Evolutionary conservation across 2,113 vertebrate species (phyloP), one percentile per base, ranked within the genome.

Genomic region (Etheostoma spectabile): DNA sequence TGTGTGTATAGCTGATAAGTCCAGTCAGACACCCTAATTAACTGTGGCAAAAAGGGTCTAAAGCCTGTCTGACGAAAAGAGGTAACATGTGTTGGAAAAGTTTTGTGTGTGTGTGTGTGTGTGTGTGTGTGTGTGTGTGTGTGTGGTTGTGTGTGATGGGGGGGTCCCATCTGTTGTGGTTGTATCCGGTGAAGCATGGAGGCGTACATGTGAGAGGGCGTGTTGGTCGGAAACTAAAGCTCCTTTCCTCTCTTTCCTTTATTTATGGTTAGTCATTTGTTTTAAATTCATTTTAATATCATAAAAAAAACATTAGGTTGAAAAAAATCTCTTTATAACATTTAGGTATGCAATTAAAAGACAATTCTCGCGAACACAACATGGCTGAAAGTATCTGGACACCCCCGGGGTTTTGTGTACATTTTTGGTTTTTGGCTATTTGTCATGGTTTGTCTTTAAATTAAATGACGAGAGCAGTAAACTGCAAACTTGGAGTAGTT

Each of bases 141-240:
- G 65, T 22, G 42, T 42, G 21, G 19, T 1, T 22, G 57, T n/a
- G n/a, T n/a, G n/a, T n/a, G n/a, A n/a, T 62, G 76, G 84, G 42
- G 48, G 45, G 45, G 46, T 79, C 77, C 92, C 92, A 92, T 93
- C 91, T 93, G 93, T 91, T 93, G 90, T 65, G 79, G 83, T 77
- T 75, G 67, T 75, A 68, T 88, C 71, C 84, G 66, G 71, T 57
- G 59, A 65, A 85, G 69, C 8, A 7, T 48, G 72, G 27, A 83
- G 22, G 70, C 64, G 48, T 71, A 35, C 51, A 67, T 33, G 62
- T 87, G 77, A 80, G 74, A 48, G 55, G 30, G 64, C 30, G 7
- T 48, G 55, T 3, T 60, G 72, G 46, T 59, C 45, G n/a, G 64
- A 88, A 77, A 55, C 45, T 66, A n/a, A 69, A 73, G 57, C 62